Evolutionary conservation across 2,888 invertebrate species (phyloP), one percentile per base, ranked within the genome.

Genomic region (Theretra japonica): DNA sequence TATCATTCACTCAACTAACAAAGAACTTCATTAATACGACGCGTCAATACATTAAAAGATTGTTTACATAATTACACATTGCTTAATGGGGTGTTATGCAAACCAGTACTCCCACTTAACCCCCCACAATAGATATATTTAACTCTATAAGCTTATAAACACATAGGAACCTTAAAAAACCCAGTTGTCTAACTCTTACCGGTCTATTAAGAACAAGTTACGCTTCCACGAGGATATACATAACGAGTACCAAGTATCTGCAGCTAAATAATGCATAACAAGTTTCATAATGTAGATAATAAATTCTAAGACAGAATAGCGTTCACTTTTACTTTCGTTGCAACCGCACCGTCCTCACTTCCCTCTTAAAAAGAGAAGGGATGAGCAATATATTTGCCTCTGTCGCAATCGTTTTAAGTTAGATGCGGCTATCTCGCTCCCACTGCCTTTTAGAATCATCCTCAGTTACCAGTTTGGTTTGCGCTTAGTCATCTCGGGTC

Each of bases 321-420:
- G 84, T 86, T 89, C 82, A 92, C 92, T 92, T 92, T 92, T 92
- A 92, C 92, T 92, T 92, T 92, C 89, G 82, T 85, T 86, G 84
- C 83, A 85, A 83, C 80, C 84, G 82, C 86, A 83, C 80, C 77
- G 85, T 83, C 86, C 85, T 88, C 86, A 87, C 88, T 89, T 88
- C 89, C 89, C 86, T 87, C 87, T 84, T 79, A 70, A 78, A 82
- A 82, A 84, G 83, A 86, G 85, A 84, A 88, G 87, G 86, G 83
- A 86, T 83, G 77, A 81, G 75, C 73, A 72, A 65, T 77, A 70
- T 75, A 48, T 71, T 72, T 73, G 73, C 87, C 88, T 89, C 88
- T 77, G 80, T 90, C 80, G 41, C 78, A 74, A 83, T 33, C 59
- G 60, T 23, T n/a, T 50, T 41, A 15, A 58, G 62, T 58, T 28